Evolutionary conservation across 2,888 invertebrate genomes (phyloP).

Genomic region (Hydriomena furcata): DNA sequence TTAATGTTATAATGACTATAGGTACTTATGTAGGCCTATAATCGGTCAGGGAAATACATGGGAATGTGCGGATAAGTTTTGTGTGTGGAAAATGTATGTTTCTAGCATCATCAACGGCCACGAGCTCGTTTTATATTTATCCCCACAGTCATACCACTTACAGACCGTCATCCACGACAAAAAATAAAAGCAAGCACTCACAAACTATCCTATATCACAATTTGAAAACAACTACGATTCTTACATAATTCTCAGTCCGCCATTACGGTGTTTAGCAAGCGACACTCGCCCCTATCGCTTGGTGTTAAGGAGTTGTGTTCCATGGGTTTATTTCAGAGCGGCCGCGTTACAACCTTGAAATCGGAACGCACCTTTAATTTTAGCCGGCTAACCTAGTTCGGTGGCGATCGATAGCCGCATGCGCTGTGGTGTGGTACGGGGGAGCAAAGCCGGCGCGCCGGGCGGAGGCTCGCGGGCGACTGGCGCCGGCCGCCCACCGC

Average conservation of each 20-base stretch:
- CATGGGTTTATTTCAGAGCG: slow-evolving; percentile 71
- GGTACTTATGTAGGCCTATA: background rate
- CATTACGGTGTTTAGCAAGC: slow-evolving; percentile 62
- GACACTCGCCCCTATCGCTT: slow-evolving; percentile 60
- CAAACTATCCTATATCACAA: slow-evolving; percentile 55
- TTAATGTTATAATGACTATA: no score
- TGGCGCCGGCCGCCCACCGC: slow-evolving; percentile 45
- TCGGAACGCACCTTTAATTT: slow-evolving; percentile 81
- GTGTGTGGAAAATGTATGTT: slow-evolving; percentile 26
- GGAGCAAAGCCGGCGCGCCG: slow-evolving; percentile 49
- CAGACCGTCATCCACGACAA: slow-evolving; percentile 53
- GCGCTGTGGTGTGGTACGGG: slow-evolving; percentile 60
- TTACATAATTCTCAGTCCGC: slow-evolving; percentile 77
- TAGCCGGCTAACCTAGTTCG: slow-evolving; percentile 83
- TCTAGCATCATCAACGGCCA: slow-evolving; percentile 25
- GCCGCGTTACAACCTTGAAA: slow-evolving; percentile 81
- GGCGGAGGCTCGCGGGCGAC: slow-evolving; percentile 57
- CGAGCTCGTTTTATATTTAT: slow-evolving; percentile 71
- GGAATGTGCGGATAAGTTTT: slow-evolving; percentile 11
- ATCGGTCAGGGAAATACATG: slow-evolving; percentile 1
- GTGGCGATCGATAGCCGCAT: slow-evolving; percentile 76
- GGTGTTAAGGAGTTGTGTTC: slow-evolving; percentile 43
- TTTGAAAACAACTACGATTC: slow-evolving; percentile 62
- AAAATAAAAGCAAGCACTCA: slow-evolving; percentile 34
- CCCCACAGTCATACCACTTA: slow-evolving; percentile 64